A percentile compares a stretch with the other conserved stretches of the same genome.
Evolutionary conservation across 2,797 vertebrate genomes (phyloP).

Genomic region (Pyrocephalus nanus): DNA sequence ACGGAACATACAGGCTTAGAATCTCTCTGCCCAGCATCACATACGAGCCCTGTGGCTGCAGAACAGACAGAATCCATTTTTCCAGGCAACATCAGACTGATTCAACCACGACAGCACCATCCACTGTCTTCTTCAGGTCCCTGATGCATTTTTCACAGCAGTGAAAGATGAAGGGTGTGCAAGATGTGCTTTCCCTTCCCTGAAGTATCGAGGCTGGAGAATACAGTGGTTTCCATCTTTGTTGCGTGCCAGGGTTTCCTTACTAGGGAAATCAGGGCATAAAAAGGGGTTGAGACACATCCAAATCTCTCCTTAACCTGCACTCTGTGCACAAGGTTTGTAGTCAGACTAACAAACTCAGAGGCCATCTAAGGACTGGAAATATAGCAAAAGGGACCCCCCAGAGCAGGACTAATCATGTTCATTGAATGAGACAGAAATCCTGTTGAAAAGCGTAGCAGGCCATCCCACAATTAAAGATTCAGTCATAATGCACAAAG

Average conservation of each 20-base stretch:
- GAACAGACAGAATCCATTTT: background rate
- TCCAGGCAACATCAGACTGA: background rate
- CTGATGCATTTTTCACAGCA: background rate
- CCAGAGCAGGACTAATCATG: background rate
- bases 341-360: background rate
- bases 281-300: background rate
- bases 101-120: background rate
- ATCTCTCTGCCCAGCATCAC: background rate
- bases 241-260: background rate
- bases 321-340: background rate
- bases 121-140: background rate
- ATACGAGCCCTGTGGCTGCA: background rate
- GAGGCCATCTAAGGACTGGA: background rate
- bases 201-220: background rate
- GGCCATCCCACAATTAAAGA: background rate
- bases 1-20: background rate
- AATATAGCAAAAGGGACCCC: background rate
- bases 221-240: background rate
- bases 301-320: background rate
- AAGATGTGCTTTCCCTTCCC: background rate
- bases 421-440: background rate
- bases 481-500: background rate
- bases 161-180: background rate
- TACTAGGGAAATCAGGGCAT: background rate
- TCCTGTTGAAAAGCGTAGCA: background rate